Evolutionary conservation across 2,888 invertebrate species (phyloP).

Genomic region (Palloptera scutellata): DNA sequence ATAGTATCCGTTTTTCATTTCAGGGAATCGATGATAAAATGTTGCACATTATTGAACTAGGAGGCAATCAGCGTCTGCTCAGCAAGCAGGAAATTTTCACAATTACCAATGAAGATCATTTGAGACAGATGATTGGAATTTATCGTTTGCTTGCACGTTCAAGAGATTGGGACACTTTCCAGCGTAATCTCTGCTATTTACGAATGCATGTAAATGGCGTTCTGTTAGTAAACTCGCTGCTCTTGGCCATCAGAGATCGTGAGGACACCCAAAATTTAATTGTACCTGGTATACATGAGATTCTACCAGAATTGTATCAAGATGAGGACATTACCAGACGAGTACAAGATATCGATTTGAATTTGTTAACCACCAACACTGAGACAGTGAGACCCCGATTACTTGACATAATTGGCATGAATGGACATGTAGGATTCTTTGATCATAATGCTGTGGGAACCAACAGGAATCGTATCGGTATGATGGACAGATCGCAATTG

Average conservation of each 20-base stretch:
- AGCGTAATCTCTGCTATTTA: slow-evolving; percentile 45
- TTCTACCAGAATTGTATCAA: slow-evolving; percentile 49
- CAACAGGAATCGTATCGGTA: not conserved
- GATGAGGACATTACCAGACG: slow-evolving; percentile 41
- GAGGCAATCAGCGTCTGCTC: slow-evolving; percentile 46
- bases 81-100: slow-evolving; percentile 42
- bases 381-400: slow-evolving; percentile 40
- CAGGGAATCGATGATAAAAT: slow-evolving; percentile 51
- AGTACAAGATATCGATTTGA: slow-evolving; percentile 34
- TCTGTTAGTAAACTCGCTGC: slow-evolving; percentile 48
- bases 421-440: slow-evolving; percentile 16
- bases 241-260: slow-evolving; percentile 50
- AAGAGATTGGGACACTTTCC: slow-evolving; percentile 48
- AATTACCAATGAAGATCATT: slow-evolving; percentile 44
- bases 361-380: slow-evolving; percentile 18
- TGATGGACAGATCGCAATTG: slow-evolving; percentile 35
- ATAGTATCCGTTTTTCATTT: no score
- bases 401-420: slow-evolving; percentile 44
- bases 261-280: slow-evolving; percentile 48
- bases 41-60: slow-evolving; percentile 46
- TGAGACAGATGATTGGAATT: slow-evolving; percentile 51
- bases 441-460: slow-evolving; percentile 8
- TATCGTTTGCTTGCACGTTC: slow-evolving; percentile 50
- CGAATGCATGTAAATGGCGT: slow-evolving; percentile 51
- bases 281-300: slow-evolving; percentile 51